Percentiles rank a stretch among this genome's conserved stretches.
Conservation (phyloP, 2,888 invertebrate genomes). For the Geophilus truncorum region DNA sequence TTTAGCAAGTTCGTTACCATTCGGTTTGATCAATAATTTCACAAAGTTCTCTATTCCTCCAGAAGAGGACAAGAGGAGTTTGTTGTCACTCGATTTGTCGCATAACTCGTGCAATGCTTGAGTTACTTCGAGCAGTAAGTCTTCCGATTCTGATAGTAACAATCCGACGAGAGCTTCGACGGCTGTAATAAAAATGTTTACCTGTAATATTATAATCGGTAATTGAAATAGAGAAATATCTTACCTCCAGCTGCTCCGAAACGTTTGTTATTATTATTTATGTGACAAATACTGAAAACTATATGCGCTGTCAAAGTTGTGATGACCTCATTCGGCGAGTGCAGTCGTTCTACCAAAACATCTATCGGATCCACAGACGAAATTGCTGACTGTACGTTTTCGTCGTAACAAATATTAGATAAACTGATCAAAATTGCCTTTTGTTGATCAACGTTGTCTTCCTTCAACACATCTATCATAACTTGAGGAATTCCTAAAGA, state of each 20-base stretch:
- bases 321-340: background rate
- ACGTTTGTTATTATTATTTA: background rate
- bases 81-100: background rate
- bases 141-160: background rate
- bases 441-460: background rate
- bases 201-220: no score
- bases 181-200: background rate
- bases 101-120: background rate
- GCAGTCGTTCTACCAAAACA: slow-evolving; percentile 1
- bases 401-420: slow-evolving; percentile 19
- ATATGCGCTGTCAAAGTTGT: background rate
- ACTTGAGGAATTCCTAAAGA: slow-evolving; percentile 15
- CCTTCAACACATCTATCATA: background rate
- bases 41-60: slow-evolving; percentile 14
- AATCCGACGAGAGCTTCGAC: background rate
- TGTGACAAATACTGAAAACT: background rate
- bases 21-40: background rate
- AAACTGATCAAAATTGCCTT: slow-evolving; percentile 18
- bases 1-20: background rate
- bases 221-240: background rate
- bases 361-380: slow-evolving; percentile 21
- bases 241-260: background rate
- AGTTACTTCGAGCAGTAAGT: background rate
- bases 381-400: background rate
- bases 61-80: background rate